These are phyloP conservation scores for Lanistes nyassanus DNA, from an alignment of 1,140 invertebrate genomes.

Conservation along the genomic window DNA sequence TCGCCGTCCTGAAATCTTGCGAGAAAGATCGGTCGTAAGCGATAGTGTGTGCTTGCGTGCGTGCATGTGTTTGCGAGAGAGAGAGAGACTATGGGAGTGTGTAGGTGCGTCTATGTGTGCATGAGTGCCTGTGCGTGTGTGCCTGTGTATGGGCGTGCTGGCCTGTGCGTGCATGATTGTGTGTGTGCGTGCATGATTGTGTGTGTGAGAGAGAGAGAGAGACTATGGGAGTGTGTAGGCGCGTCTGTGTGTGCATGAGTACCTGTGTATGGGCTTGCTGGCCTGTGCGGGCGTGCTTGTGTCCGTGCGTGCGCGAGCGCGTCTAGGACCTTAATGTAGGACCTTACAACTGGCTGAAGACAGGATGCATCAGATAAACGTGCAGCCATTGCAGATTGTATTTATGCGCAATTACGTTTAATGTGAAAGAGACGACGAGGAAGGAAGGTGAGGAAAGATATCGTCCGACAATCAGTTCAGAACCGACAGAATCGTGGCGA, in stretches of 20 bases:
- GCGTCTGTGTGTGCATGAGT: slow-evolving; percentile 3
- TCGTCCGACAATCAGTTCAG: no score
- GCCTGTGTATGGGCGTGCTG: neutral
- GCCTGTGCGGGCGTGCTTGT: slow-evolving; percentile 10
- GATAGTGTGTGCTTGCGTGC: neutral
- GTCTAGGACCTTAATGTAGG: no score
- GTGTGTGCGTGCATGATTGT: neutral
- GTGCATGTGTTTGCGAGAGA: neutral
- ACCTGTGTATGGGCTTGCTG: slow-evolving; percentile 3
- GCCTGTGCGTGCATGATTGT: neutral
- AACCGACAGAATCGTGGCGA: no score
- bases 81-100: neutral
- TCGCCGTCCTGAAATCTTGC: no score
- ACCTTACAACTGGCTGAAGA: no score
- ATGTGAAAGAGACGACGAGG: no score
- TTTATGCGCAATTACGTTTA: no score
- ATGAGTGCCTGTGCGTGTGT: neutral
- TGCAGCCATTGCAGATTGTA: no score
- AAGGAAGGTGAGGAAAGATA: no score
- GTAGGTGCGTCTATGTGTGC: neutral
- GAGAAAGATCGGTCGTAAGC: no score
- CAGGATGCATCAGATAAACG: no score
- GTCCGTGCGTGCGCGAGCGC: neutral
- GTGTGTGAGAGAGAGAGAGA: slow-evolving; percentile 1
- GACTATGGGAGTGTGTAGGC: neutral